phyloP scores from a whole-genome alignment of 2,797 vertebrate species.

The Neopelma chrysocephalum region DNA sequence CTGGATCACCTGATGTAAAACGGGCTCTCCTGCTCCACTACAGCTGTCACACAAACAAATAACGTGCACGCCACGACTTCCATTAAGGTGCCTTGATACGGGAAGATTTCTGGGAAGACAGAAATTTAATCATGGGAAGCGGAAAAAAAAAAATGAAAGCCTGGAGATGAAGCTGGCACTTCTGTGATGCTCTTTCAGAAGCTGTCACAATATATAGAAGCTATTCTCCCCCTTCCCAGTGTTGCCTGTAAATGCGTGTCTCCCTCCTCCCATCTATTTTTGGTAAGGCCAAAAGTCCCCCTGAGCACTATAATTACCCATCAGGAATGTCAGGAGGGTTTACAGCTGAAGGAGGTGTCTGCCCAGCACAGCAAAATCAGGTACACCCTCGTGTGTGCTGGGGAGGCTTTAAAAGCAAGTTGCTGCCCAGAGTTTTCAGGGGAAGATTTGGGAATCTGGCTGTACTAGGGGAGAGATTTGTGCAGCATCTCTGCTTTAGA shows the following conservation, averaged over 20 bases:
- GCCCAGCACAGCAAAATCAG: background rate
- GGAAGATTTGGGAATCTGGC: background rate
- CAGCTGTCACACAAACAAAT: background rate
- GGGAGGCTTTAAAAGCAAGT: background rate
- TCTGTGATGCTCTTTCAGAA: background rate
- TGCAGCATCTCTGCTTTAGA: background rate
- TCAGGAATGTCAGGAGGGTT: slow-evolving; percentile 27
- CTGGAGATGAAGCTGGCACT: background rate
- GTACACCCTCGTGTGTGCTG: background rate
- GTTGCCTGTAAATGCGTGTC: background rate
- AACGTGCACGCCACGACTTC: background rate
- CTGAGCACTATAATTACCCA: background rate
- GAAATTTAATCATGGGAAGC: background rate
- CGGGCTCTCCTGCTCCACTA: rapidly evolving
- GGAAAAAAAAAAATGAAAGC: background rate
- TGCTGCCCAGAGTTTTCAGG: background rate
- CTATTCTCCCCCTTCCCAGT: background rate
- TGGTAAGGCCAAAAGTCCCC: slow-evolving; percentile 45
- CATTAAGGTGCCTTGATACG: background rate
- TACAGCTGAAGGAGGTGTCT: background rate
- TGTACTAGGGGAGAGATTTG: background rate
- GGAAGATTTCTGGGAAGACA: background rate
- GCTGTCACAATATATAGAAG: background rate
- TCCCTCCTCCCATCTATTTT: slow-evolving; percentile 23
- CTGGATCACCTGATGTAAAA: background rate